Conservation (phyloP, 2,113 vertebrate genomes). For the Benitochromis conjunctus region DNA sequence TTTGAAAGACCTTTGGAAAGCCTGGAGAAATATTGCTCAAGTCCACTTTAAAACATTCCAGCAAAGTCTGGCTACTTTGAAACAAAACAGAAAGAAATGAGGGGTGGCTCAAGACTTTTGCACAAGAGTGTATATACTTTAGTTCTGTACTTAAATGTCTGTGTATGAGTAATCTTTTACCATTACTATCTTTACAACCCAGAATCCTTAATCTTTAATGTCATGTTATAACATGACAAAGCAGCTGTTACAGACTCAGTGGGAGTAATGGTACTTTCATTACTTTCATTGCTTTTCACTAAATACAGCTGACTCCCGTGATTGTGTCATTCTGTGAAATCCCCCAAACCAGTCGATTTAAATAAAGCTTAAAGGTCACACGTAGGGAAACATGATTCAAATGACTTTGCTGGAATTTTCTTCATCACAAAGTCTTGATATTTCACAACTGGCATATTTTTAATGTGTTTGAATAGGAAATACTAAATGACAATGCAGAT, state of each 20-base stretch:
- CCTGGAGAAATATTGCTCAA: neutral
- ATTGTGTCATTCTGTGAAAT: slow-evolving; percentile 31
- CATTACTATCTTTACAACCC: neutral
- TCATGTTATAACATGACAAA: neutral
- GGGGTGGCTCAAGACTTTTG: neutral
- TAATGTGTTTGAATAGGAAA: neutral
- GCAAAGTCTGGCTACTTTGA: neutral
- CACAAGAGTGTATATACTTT: neutral
- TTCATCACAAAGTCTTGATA: neutral
- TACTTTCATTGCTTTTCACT: neutral
- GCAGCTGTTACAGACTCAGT: neutral
- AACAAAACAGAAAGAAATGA: neutral
- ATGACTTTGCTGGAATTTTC: neutral
- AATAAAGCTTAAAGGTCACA: slow-evolving; percentile 39
- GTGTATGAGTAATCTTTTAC: neutral
- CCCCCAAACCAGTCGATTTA: neutral
- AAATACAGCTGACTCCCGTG: neutral
- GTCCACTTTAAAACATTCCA: neutral
- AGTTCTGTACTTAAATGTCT: neutral
- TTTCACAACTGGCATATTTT: neutral
- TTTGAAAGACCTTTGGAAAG: neutral
- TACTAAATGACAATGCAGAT: neutral
- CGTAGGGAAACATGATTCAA: slow-evolving; percentile 15
- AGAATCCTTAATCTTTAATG: neutral
- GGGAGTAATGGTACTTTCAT: neutral